phyloP scores from a whole-genome alignment of 2,888 invertebrate species.

The Parochlus steinenii region DNA sequence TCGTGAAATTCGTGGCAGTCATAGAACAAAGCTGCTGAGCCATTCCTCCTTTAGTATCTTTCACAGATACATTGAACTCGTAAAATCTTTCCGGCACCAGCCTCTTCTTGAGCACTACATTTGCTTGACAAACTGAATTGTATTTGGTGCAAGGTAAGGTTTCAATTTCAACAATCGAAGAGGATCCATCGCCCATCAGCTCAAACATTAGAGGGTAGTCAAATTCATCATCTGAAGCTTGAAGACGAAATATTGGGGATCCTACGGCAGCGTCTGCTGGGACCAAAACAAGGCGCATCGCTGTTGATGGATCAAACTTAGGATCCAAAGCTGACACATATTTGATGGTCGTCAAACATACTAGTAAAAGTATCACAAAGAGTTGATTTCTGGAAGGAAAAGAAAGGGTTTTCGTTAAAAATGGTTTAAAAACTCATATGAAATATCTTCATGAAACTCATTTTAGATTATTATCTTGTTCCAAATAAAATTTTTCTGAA shows the following conservation, averaged over 20 bases:
- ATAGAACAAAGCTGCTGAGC: conserved; percentile 62
- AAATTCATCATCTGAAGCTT: conserved; percentile 74
- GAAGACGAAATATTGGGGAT: conserved; percentile 71
- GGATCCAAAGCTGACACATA: conserved; percentile 40
- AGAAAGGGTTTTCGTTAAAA: not conserved
- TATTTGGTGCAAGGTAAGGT: conserved; percentile 70
- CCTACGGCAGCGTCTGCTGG: conserved; percentile 71
- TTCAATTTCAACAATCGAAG: conserved; percentile 60
- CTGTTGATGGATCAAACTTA: conserved; percentile 67
- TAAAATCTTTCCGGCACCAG: conserved; percentile 69
- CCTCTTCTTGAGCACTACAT: conserved; percentile 59
- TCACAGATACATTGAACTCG: conserved; percentile 56
- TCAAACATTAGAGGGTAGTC: conserved; percentile 75
- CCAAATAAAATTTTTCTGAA: no score
- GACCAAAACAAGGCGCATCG: conserved; percentile 65
- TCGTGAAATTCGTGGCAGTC: conserved; percentile 69
- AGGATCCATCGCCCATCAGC: conserved; percentile 54
- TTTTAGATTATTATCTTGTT: no score
- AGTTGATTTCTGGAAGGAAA: conserved; percentile 6
- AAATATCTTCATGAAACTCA: no score
- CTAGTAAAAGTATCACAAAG: conserved; percentile 11
- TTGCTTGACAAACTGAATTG: conserved; percentile 79
- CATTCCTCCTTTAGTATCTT: conserved; percentile 62
- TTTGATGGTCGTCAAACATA: conserved; percentile 10
- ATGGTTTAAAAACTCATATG: no score